Conservation (phyloP, 2,113 vertebrate species). For the Reinhardtius hippoglossoides region DNA sequence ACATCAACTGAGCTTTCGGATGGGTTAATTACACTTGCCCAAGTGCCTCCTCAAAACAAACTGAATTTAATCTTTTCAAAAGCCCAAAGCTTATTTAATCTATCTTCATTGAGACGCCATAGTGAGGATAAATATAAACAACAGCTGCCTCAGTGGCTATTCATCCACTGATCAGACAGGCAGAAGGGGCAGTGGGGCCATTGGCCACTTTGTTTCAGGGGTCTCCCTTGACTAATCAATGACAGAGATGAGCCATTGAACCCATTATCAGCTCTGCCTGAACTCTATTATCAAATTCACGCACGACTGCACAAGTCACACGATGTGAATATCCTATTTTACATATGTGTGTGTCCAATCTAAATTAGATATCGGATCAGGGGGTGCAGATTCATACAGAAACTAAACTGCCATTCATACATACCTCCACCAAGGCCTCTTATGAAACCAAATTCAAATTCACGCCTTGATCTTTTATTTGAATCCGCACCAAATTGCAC, state of each 20-base stretch:
- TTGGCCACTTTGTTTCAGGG: slow-evolving; percentile 57
- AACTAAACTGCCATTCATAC: too few relatives aligned
- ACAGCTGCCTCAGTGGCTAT: slow-evolving; percentile 29
- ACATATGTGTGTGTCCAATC: not conserved
- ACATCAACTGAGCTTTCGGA: slow-evolving; percentile 4
- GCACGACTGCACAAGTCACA: slow-evolving; percentile 38
- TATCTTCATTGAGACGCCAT: not conserved
- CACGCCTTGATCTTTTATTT: too few relatives aligned
- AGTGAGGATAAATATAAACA: slow-evolving; percentile 28
- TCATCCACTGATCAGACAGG: slow-evolving; percentile 41
- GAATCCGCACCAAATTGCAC: too few relatives aligned
- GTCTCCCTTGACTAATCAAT: slow-evolving; percentile 71
- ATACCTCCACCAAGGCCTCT: too few relatives aligned
- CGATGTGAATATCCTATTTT: not conserved
- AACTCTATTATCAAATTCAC: slow-evolving; percentile 37
- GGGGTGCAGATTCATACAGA: too few relatives aligned
- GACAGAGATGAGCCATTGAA: slow-evolving; percentile 56
- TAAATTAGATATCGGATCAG: not conserved
- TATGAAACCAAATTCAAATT: too few relatives aligned
- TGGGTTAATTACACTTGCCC: not conserved
- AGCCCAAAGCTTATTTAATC: not conserved
- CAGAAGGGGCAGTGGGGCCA: slow-evolving; percentile 19
- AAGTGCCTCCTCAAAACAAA: not conserved
- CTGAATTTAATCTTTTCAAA: not conserved
- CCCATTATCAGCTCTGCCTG: slow-evolving; percentile 47